Percentiles rank a stretch among this genome's conserved stretches.
Conservation (phyloP, 2,113 vertebrate species). For the Pseudorhombus dupliciocellatus region DNA sequence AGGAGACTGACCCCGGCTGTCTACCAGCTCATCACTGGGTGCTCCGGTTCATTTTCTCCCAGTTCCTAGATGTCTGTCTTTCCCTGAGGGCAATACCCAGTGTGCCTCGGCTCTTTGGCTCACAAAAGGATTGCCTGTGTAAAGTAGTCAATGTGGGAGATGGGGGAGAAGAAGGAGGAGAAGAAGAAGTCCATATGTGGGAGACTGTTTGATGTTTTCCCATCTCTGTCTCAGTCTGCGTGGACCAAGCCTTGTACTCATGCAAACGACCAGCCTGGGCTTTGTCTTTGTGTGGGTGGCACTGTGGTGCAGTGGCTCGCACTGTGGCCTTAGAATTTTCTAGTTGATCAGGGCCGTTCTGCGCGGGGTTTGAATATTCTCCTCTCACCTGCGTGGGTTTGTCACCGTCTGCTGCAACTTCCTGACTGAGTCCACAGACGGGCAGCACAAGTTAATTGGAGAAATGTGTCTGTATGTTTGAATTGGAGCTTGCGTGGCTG, state of each 20-base stretch:
- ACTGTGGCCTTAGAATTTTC: background rate
- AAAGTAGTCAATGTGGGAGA: slow-evolving; percentile 34
- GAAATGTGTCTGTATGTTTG: background rate
- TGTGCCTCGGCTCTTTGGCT: slow-evolving; percentile 42
- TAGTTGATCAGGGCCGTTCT: no score
- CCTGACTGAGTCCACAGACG: no score
- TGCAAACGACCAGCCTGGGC: slow-evolving; percentile 1
- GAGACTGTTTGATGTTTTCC: slow-evolving; percentile 51
- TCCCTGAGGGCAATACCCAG: slow-evolving; percentile 51
- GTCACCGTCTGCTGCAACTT: no score
- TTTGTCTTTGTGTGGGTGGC: background rate
- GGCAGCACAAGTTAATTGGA: no score
- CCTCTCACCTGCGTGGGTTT: background rate
- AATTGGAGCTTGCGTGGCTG: slow-evolving; percentile 5
- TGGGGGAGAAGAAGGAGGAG: background rate
- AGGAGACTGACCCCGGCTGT: slow-evolving; percentile 57
- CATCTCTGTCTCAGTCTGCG: slow-evolving; percentile 22
- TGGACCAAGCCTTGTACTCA: slow-evolving; percentile 20
- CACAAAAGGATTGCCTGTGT: slow-evolving; percentile 49
- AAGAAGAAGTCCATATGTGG: slow-evolving; percentile 32
- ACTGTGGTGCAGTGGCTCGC: background rate
- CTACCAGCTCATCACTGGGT: slow-evolving; percentile 55
- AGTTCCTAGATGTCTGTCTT: slow-evolving; percentile 45
- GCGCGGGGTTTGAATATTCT: background rate
- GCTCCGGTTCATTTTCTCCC: slow-evolving; percentile 57